Evolutionary conservation across 2,797 vertebrate species (phyloP), one percentile per base, ranked within the genome.

Genomic region (Kryptolebias ocellatus): DNA sequence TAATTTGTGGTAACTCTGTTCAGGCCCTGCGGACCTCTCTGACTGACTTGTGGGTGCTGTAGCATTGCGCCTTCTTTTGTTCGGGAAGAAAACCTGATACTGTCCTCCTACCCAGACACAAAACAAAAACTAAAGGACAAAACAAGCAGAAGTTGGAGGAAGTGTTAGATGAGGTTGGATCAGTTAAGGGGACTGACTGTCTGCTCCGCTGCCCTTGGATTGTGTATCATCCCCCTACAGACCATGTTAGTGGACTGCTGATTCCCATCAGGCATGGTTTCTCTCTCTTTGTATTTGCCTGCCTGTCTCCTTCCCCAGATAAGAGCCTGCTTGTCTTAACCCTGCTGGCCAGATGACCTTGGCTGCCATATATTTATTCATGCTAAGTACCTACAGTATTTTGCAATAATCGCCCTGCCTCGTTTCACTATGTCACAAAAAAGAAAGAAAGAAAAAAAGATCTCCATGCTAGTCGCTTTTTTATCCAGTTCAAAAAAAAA

Each of bases 331-430:
- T 80, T 79, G 71, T 90, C 81, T 80, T 81, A 87, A 78, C 83
- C 84, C 85, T 78, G 81, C 85, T 86, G 86, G 83, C 79, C 81
- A 84, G 76, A 76, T 93, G 91, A 94, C 93, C 92, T 94, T 93
- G 83, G 80, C 79, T 76, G 76, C 60, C 80, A 82, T 67, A 80
- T 74, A 78, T 84, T 87, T 91, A 88, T 92, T 93, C 83, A 91
- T 87, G 77, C 81, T 84, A 90, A 86, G 78, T 77, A 74, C 49
- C 75, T 74, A 39, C 9, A 11, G 37, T 39, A 60, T 78, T 83
- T 82, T 80, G 64, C 62, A 37, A 67, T 70, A 39, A 52, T 73
- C 79, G 80, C 79, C 60, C 64, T 65, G 67, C 34, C 74, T 63
- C 39, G 49, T 68, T 63, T 72, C 56, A 77, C 37, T 63, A 58